A percentile compares a stretch with the other conserved stretches of the same genome.
phyloP scores from a whole-genome alignment of 2,113 vertebrate species.

The Trematomus loennbergii region DNA sequence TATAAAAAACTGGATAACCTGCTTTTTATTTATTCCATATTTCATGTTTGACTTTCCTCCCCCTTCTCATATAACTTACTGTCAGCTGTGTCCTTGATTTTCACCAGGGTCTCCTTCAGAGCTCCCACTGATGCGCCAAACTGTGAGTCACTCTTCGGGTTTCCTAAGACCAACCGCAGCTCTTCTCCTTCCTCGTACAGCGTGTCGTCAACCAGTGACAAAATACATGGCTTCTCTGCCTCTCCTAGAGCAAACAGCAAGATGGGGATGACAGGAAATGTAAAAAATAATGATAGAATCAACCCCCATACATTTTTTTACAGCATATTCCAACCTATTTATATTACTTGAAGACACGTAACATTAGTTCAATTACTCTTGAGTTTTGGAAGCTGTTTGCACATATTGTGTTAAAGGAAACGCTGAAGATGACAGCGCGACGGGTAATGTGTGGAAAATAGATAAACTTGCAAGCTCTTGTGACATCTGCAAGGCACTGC shows the following conservation, averaged over 20 bases:
- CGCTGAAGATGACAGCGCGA: constrained; percentile 2
- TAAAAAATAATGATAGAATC: constrained; percentile 5
- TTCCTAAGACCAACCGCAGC: constrained; percentile 91
- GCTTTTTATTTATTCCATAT: neutral
- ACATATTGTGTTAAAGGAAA: neutral
- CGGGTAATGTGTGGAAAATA: constrained; percentile 15
- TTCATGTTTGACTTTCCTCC: neutral
- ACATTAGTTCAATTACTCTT: neutral
- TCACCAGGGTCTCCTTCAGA: constrained; percentile 90
- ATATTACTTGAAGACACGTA: constrained; percentile 6
- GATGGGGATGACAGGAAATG: constrained; percentile 10
- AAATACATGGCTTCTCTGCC: constrained; percentile 87
- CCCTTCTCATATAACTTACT: constrained; percentile 84
- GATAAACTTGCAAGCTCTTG: constrained; percentile 14
- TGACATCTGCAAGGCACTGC: constrained; percentile 2
- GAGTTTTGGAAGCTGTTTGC: constrained; percentile 23
- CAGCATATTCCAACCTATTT: constrained; percentile 6
- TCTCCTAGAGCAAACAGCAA: constrained; percentile 84
- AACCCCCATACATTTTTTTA: neutral
- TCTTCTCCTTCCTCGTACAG: constrained; percentile 92
- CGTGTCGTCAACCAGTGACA: constrained; percentile 88
- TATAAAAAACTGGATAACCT: neutral
- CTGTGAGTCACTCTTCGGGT: constrained; percentile 86
- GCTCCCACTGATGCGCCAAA: constrained; percentile 92
- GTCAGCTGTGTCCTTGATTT: constrained; percentile 90